Evolutionary conservation across 1,140 invertebrate genomes (phyloP).

Genomic region (Temnothorax nylanderi): DNA sequence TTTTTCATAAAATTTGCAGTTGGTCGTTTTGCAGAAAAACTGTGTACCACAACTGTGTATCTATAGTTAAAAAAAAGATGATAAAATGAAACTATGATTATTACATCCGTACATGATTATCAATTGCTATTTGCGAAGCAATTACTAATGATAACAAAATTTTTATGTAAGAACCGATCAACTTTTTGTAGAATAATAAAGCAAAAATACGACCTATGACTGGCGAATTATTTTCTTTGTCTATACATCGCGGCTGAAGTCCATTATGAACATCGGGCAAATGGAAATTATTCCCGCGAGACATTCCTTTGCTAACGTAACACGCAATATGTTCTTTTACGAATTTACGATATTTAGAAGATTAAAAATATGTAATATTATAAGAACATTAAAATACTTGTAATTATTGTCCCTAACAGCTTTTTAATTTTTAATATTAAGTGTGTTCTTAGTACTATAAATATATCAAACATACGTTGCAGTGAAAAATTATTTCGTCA

Average conservation of each 20-base stretch:
- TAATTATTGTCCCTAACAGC: neutral
- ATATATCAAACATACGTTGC: neutral
- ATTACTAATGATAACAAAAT: conserved; percentile 22
- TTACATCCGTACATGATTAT: neutral
- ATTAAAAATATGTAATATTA: neutral
- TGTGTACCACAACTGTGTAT: neutral
- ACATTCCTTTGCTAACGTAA: conserved; percentile 1
- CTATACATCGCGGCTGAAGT: neutral
- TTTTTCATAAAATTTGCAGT: neutral
- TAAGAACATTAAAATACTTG: neutral
- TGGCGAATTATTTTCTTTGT: neutral
- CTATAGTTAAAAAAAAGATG: neutral
- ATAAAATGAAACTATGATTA: neutral
- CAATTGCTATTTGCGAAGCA: neutral
- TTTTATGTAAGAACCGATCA: neutral
- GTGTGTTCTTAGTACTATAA: neutral
- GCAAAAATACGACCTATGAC: neutral
- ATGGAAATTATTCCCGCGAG: neutral
- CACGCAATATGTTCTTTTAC: neutral
- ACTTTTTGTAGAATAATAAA: neutral
- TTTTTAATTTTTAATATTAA: neutral
- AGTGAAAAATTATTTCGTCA: neutral
- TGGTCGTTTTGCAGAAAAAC: neutral
- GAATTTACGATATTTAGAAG: neutral
- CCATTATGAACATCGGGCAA: neutral